Evolutionary conservation across 2,797 vertebrate species (phyloP), one percentile per base, ranked within the genome.

Genomic region (Mus caroli): DNA sequence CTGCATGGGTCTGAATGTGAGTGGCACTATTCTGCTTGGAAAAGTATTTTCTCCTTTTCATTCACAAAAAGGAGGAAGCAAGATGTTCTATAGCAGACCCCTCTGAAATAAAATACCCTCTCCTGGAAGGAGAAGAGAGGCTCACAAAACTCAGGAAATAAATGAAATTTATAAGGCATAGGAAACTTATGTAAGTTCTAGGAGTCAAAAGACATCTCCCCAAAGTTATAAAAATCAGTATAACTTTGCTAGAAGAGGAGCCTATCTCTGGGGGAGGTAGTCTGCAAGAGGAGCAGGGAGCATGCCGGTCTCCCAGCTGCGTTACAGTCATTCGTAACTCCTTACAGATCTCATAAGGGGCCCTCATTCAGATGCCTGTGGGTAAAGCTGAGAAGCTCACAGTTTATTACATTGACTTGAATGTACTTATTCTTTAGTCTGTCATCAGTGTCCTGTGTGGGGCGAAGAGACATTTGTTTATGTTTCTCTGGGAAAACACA

Each of bases 231-330:
- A 73, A 26, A n/a, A 40, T 26, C 11, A 28, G 34, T 37, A 28
- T 20, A 28, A 37, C 6, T 17, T 15, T 87, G 52, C 50, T 88
- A 26, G 52, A 26, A 88, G 37, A 73, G 50, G 9, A 56, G 67
- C 31, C 15, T 62, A 3, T 56, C 12, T 73, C 50, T 40, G 15
- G 8, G 6, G 24, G 24, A 75, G 52, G 52, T 26, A 6, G 17
- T n/a, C n/a, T 88, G 15, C 26, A 19, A 22, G 6, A 13, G 19
- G 24, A 8, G 20, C 28, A 24, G 8, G n/a, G 28, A 9, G 52
- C 3, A 0, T 8, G 52, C 12, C 34, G 28, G 71, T 14, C 10
- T 9, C 11, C 2, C 11, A 4, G 37, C 19, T 34, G 37, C 11
- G 2, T 52, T 28, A 12, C 34, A n/a, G 34, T 87, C 34, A 37